phyloP scores from a whole-genome alignment of 2,797 vertebrate genomes.

The Arnoldichthys spilopterus region DNA sequence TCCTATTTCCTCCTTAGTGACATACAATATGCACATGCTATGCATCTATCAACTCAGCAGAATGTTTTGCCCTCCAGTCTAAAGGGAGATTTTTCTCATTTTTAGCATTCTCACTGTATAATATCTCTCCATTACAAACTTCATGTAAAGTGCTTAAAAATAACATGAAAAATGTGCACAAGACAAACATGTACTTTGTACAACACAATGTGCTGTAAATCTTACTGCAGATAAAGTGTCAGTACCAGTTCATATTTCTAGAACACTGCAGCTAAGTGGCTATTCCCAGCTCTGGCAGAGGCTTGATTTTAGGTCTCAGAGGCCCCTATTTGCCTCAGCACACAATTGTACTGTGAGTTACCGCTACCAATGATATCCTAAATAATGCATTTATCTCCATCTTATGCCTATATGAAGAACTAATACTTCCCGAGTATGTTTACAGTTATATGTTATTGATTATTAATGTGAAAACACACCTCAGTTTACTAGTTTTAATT shows the following conservation, averaged over 20 bases:
- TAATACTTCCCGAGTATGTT: no score
- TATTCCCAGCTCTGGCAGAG: slow-evolving; percentile 27
- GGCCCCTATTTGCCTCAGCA: slow-evolving; percentile 13
- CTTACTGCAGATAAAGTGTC: slow-evolving; percentile 17
- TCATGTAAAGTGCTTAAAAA: not conserved
- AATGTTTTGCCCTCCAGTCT: not conserved
- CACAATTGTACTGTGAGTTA: not conserved
- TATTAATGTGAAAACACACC: not conserved
- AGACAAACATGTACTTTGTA: not conserved
- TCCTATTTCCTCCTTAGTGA: slow-evolving; percentile 10
- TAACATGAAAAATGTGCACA: not conserved
- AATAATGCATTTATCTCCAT: not conserved
- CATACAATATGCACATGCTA: slow-evolving; percentile 5
- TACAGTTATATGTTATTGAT: not conserved
- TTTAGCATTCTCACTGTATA: not conserved
- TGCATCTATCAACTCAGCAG: slow-evolving; percentile 9
- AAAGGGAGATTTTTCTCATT: not conserved
- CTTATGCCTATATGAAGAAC: no score
- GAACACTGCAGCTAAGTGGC: slow-evolving; percentile 23
- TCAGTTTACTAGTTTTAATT: not conserved
- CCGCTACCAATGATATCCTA: not conserved
- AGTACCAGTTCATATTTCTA: slow-evolving; percentile 18
- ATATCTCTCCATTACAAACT: not conserved
- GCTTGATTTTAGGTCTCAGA: slow-evolving; percentile 31
- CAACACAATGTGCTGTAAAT: not conserved